Evolutionary conservation across 2,888 invertebrate genomes (phyloP).

Genomic region (Blomia tropicalis): DNA sequence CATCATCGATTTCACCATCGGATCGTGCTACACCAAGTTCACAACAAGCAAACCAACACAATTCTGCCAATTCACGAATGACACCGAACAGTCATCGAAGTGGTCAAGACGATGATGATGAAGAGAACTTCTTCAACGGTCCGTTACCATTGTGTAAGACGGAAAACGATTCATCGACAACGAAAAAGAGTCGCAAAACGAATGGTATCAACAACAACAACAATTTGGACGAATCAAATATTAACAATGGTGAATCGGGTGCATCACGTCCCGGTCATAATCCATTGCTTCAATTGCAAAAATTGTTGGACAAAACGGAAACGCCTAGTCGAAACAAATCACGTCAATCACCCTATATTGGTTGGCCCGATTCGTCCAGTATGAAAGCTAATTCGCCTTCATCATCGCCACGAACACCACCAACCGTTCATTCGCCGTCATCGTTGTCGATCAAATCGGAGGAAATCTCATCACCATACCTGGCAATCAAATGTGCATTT

Average conservation of each 20-base stretch:
- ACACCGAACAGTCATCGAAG: conserved; percentile 17
- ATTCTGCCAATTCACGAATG: background rate
- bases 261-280: conserved; percentile 40
- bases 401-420: conserved; percentile 90
- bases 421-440: conserved; percentile 32
- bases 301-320: conserved; percentile 89
- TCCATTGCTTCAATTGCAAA: conserved; percentile 82
- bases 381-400: conserved; percentile 53
- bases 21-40: background rate
- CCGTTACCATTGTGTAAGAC: background rate
- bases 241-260: background rate
- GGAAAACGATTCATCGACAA: background rate
- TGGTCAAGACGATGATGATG: background rate
- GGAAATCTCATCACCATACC: conserved; percentile 43
- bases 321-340: conserved; percentile 23
- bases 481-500: conserved; percentile 73
- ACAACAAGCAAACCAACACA: background rate
- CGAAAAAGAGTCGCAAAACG: background rate
- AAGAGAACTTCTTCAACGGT: background rate
- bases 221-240: background rate
- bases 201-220: background rate
- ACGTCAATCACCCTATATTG: background rate
- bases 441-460: conserved; percentile 33
- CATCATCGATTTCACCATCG: conserved; percentile 21
- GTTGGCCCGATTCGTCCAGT: conserved; percentile 33